phyloP scores from a whole-genome alignment of 2,888 invertebrate genomes.

The Meloe dianella region DNA sequence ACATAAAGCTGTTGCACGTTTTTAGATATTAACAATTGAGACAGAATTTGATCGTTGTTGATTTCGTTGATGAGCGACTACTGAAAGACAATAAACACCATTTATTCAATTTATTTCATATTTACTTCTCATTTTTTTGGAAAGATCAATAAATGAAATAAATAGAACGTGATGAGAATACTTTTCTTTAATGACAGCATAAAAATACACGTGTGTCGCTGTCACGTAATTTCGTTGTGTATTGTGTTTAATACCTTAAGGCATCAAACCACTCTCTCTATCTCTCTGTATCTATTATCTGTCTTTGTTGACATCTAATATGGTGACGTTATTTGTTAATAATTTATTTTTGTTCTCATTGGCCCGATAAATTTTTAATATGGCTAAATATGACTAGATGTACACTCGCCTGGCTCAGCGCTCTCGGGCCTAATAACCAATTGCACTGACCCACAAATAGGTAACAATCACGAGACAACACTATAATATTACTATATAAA shows the following conservation, averaged over 20 bases:
- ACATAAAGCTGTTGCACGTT: slow-evolving; percentile 21
- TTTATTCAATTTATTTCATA: neutral
- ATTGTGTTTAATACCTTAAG: slow-evolving; percentile 15
- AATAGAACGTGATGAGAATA: neutral
- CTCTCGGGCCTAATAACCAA: slow-evolving; percentile 49
- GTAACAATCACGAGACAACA: slow-evolving; percentile 28
- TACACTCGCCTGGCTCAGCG: slow-evolving; percentile 58
- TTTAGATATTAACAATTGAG: slow-evolving; percentile 17
- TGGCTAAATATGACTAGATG: slow-evolving; percentile 58
- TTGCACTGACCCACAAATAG: slow-evolving; percentile 53
- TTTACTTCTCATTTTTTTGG: neutral
- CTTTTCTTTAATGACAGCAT: neutral
- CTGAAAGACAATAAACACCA: slow-evolving; percentile 6
- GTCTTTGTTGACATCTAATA: slow-evolving; percentile 6
- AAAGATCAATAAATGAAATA: slow-evolving; percentile 2
- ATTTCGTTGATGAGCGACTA: slow-evolving; percentile 18
- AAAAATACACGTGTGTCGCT: slow-evolving; percentile 9
- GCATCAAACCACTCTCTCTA: slow-evolving; percentile 22
- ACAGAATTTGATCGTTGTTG: slow-evolving; percentile 19
- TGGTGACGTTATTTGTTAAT: slow-evolving; percentile 12
- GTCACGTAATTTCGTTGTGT: slow-evolving; percentile 9
- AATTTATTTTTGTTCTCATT: slow-evolving; percentile 17
- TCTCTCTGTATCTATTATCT: neutral
- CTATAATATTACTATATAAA: slow-evolving; percentile 12
- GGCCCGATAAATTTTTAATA: slow-evolving; percentile 52